These are phyloP conservation scores for Streptopelia turtur DNA, from an alignment of 2,797 vertebrate genomes.

Conservation along the genomic window DNA sequence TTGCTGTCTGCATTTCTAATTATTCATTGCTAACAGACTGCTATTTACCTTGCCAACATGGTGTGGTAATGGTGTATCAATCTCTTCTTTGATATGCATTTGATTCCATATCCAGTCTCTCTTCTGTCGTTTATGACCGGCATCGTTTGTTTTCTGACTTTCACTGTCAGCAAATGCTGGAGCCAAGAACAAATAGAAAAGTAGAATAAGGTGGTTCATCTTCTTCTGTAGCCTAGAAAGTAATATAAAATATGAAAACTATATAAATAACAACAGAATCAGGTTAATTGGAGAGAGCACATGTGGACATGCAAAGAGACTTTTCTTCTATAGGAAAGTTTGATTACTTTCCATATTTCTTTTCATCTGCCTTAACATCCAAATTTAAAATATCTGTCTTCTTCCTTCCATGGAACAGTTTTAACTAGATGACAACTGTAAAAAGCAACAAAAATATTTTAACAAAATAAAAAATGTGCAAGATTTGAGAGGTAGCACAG, in stretches of 20 bases:
- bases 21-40: not conserved
- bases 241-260: not conserved
- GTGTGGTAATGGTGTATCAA: constrained; percentile 74
- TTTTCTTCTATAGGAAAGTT: not conserved
- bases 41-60: constrained; percentile 80
- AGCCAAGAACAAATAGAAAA: not conserved
- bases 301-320: not conserved
- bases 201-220: constrained; percentile 45
- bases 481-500: not conserved
- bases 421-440: not conserved
- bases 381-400: not conserved
- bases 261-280: not conserved
- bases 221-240: constrained; percentile 15
- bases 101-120: constrained; percentile 85
- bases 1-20: not conserved
- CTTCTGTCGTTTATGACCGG: constrained; percentile 71
- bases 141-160: not conserved
- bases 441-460: not conserved
- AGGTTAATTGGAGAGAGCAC: not conserved
- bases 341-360: not conserved
- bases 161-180: not conserved
- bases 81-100: constrained; percentile 80
- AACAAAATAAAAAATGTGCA: not conserved
- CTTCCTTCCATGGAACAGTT: not conserved
- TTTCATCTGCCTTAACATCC: not conserved